Percentiles rank a stretch among this genome's conserved stretches.
Conservation (phyloP, 2,797 vertebrate genomes). For the Acipenser transmontanus region DNA sequence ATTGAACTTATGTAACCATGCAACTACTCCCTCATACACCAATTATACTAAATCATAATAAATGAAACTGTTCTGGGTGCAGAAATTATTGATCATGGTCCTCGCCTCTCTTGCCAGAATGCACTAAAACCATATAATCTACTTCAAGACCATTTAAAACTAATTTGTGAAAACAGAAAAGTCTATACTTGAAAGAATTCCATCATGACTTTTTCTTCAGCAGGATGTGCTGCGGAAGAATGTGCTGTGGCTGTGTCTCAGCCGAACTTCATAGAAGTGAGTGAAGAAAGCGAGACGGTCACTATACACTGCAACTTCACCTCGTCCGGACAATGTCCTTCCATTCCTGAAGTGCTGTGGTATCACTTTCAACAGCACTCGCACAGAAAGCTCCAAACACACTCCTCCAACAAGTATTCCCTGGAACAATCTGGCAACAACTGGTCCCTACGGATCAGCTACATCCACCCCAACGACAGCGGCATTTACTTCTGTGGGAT, state of each 20-base stretch:
- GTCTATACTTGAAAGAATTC: too few relatives aligned
- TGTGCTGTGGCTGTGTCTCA: constrained; percentile 29
- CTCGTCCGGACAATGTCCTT: fast-evolving
- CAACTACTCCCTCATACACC: too few relatives aligned
- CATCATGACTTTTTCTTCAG: constrained; percentile 5
- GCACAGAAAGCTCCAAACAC: constrained; percentile 16
- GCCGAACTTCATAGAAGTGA: constrained; percentile 6
- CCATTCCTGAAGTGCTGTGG: constrained; percentile 28
- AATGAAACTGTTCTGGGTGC: too few relatives aligned
- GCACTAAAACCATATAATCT: too few relatives aligned
- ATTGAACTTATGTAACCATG: too few relatives aligned
- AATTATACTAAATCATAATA: too few relatives aligned
- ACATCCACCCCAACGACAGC: constrained; percentile 40
- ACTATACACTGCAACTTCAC: constrained; percentile 31
- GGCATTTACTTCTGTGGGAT: constrained; percentile 56
- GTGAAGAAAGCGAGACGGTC: constrained; percentile 6
- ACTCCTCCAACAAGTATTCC: constrained; percentile 26
- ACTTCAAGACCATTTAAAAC: too few relatives aligned
- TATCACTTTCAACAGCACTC: constrained; percentile 32
- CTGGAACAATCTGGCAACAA: not conserved
- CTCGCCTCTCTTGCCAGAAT: too few relatives aligned
- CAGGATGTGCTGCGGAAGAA: constrained; percentile 21
- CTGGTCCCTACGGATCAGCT: constrained; percentile 32
- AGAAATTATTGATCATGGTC: too few relatives aligned
- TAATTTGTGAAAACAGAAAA: too few relatives aligned